Base-by-base conservation (phyloP, 2,888 invertebrate species). In the Cheilosia vulpina region DNA sequence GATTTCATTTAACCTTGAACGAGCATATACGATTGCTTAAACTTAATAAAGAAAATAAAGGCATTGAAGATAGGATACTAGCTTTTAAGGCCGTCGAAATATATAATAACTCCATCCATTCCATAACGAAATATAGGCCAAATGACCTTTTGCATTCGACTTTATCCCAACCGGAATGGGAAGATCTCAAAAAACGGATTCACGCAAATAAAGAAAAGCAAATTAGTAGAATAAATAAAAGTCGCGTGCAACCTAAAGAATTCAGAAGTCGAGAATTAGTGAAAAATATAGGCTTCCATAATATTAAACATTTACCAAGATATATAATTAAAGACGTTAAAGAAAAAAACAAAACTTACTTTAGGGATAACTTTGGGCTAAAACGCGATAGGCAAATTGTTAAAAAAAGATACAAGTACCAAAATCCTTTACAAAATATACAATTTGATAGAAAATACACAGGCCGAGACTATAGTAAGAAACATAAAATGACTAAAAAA, bases 221-320 rank as follows among this genome's bases (percentile, higher is more conserved):
- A 38, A 57, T 34, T 4, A 57, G 9, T 13, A 34, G 7, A 38
- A 19, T 38, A 11, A 57, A 57, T 34, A 19, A 17, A 38, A 57
- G 5, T 15, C 38, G 57, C 3, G 11, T 38, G 9, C 9, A 38
- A 13, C 19, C 19, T 57, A n/a, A 15, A 19, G 34, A 38, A 17
- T 38, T n/a, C 38, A 17, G 19, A 38, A 31, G n/a, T n/a, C 34
- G 57, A 11, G 79, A 87, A 65, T 31, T 83, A 47, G 79, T 76
- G 1, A 83, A 83, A 63, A 87, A 87, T 63, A 19, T 87, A 11
- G 76, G 72, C 21, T 83, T 87, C 53, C 72, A 80, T n/a, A 87
- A 31, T 31, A 31, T 31, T 31, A 31, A 31, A 31, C 31, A 31
- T 31, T 31, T 31, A 31, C 31, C 31, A 31, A 31, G 31, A 31